Evolutionary conservation across 1,140 invertebrate species (phyloP).

Genomic region (Amyelois transitella): DNA sequence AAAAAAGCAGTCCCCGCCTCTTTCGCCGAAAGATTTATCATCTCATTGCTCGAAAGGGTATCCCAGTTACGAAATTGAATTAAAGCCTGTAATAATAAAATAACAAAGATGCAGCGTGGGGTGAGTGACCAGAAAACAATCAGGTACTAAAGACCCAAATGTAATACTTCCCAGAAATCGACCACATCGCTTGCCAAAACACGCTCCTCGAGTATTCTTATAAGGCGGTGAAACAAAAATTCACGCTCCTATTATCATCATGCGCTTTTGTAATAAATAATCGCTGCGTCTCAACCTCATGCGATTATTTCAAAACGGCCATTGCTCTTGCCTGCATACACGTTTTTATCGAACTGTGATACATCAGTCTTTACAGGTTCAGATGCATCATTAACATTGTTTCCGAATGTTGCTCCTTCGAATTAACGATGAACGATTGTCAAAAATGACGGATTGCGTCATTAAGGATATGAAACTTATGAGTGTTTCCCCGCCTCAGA

Average conservation of each 20-base stretch:
- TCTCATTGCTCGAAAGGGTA: slow-evolving; percentile 7
- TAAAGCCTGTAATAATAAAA: slow-evolving; percentile 45
- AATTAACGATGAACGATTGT: slow-evolving; percentile 32
- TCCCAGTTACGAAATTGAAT: slow-evolving; percentile 44
- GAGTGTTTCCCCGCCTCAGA: too few relatives aligned
- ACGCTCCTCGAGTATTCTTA: slow-evolving; percentile 26
- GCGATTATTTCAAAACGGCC: slow-evolving; percentile 36
- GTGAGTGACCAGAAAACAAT: slow-evolving; percentile 68
- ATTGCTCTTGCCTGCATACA: slow-evolving; percentile 24
- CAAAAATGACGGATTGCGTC: slow-evolving; percentile 39
- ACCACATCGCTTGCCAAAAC: slow-evolving; percentile 60
- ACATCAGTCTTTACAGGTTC: slow-evolving; percentile 39
- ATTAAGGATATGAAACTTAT: slow-evolving; percentile 17
- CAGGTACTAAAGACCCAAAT: slow-evolving; percentile 63
- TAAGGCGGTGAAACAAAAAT: slow-evolving; percentile 43
- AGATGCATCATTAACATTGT: slow-evolving; percentile 45
- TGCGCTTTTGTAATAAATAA: slow-evolving; percentile 57
- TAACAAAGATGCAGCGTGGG: slow-evolving; percentile 38
- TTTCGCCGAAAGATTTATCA: not conserved
- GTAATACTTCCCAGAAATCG: slow-evolving; percentile 65
- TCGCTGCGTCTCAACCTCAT: slow-evolving; percentile 32
- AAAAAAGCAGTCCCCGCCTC: not conserved
- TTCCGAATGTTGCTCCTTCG: slow-evolving; percentile 28
- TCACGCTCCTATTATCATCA: slow-evolving; percentile 48
- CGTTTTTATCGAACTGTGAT: slow-evolving; percentile 42